Evolutionary conservation across 2,797 vertebrate species (phyloP).

Genomic region (Centropyge bicolor): DNA sequence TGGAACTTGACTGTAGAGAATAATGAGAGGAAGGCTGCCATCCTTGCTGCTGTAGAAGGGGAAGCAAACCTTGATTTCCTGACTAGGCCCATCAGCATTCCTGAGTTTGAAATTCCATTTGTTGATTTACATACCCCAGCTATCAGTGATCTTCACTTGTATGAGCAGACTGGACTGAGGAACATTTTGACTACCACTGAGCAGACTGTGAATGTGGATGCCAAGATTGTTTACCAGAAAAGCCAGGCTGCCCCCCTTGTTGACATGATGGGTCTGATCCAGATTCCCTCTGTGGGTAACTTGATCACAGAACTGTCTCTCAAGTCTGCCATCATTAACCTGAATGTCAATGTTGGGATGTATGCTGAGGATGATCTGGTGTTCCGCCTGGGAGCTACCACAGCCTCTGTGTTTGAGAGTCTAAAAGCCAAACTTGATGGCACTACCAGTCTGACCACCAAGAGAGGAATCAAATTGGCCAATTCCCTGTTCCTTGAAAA

Average conservation of each 20-base stretch:
- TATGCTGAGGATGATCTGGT: slow-evolving; percentile 90
- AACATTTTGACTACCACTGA: slow-evolving; percentile 89
- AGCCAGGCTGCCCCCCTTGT: slow-evolving; percentile 83
- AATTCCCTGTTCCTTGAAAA: slow-evolving; percentile 89
- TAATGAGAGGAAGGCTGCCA: slow-evolving; percentile 83
- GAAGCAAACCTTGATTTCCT: slow-evolving; percentile 93
- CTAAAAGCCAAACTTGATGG: slow-evolving; percentile 92
- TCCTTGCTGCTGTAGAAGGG: slow-evolving; percentile 85
- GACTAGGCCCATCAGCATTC: slow-evolving; percentile 87
- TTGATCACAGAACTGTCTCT: slow-evolving; percentile 91
- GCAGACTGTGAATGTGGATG: slow-evolving; percentile 89
- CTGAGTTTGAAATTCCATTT: slow-evolving; percentile 86
- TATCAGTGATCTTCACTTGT: slow-evolving; percentile 88
- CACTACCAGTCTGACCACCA: slow-evolving; percentile 90
- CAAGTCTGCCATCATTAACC: slow-evolving; percentile 91
- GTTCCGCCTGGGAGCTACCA: slow-evolving; percentile 87
- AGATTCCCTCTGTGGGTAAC: slow-evolving; percentile 90
- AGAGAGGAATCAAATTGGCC: slow-evolving; percentile 91
- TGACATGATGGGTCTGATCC: slow-evolving; percentile 83
- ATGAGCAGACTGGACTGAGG: slow-evolving; percentile 89
- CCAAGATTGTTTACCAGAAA: slow-evolving; percentile 91
- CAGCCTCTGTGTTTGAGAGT: slow-evolving; percentile 87
- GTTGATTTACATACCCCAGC: slow-evolving; percentile 81
- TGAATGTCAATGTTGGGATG: slow-evolving; percentile 88
- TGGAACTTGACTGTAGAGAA: slow-evolving; percentile 89